Conservation (phyloP, 2,888 invertebrate species). For the Microctonus hyperodae region DNA sequence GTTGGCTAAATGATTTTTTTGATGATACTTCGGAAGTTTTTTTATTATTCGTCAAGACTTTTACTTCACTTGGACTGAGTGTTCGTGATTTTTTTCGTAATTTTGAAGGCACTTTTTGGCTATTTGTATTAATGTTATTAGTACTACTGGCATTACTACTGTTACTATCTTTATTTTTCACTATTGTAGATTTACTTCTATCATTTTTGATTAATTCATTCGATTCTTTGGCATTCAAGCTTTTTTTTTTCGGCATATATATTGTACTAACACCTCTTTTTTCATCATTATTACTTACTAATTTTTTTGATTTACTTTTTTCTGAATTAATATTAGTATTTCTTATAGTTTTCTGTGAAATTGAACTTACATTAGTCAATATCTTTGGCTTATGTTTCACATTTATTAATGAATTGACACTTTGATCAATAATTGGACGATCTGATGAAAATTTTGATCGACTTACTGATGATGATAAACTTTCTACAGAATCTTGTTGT, state of each 20-base stretch:
- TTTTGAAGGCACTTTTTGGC: slow-evolving; percentile 39
- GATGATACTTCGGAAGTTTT: background rate
- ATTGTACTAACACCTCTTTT: slow-evolving; percentile 53
- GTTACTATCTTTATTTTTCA: slow-evolving; percentile 20
- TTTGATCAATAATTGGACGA: slow-evolving; percentile 23
- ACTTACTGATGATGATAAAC: background rate
- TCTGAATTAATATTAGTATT: background rate
- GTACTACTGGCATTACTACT: background rate
- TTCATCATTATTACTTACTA: slow-evolving; percentile 45
- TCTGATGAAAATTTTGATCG: background rate
- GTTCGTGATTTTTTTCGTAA: slow-evolving; percentile 53
- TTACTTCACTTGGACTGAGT: slow-evolving; percentile 58
- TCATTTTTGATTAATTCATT: slow-evolving; percentile 25
- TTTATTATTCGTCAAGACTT: slow-evolving; percentile 40
- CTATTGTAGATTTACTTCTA: slow-evolving; percentile 13
- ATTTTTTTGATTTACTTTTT: slow-evolving; percentile 34
- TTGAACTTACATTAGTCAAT: background rate
- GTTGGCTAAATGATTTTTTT: slow-evolving; percentile 17
- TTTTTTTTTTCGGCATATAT: slow-evolving; percentile 46
- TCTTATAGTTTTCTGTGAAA: background rate
- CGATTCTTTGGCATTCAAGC: background rate
- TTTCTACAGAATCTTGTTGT: slow-evolving; percentile 21
- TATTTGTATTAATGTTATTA: slow-evolving; percentile 20
- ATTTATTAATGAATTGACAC: slow-evolving; percentile 1
- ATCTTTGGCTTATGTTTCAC: background rate